A percentile compares a stretch with the other conserved stretches of the same genome.
These are phyloP conservation scores for Lycopodina hypogea DNA, from an alignment of 37 sponge, comb jelly and placozoan species.

Conservation along the genomic window DNA sequence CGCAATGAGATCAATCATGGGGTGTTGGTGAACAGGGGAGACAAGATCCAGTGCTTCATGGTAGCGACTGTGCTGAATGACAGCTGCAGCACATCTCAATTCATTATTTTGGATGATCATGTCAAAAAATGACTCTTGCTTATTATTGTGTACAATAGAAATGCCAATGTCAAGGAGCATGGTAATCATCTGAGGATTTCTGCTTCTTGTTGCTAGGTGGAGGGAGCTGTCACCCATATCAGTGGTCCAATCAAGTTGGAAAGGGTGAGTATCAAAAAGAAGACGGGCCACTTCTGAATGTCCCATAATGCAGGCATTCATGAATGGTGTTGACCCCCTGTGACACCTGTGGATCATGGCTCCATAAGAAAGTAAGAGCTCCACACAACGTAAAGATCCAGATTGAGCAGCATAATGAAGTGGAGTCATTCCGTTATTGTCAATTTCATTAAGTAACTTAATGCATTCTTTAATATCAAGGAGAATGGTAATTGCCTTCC, in stretches of 20 bases:
- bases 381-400: conserved; percentile 55
- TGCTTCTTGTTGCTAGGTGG: conserved; percentile 65
- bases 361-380: conserved; percentile 75
- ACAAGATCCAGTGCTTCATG: conserved; percentile 67
- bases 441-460: conserved; percentile 71
- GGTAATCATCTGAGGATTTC: conserved; percentile 50
- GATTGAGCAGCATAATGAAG: conserved; percentile 64
- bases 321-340: conserved; percentile 66
- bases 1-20: conserved; percentile 64
- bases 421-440: conserved; percentile 68
- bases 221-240: conserved; percentile 70
- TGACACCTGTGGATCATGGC: conserved; percentile 76
- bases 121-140: conserved; percentile 71
- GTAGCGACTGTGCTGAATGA: conserved; percentile 59
- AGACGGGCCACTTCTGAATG: conserved; percentile 31
- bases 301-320: conserved; percentile 51
- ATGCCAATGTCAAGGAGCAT: conserved; percentile 55
- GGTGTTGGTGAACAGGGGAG: conserved; percentile 51
- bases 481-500: conserved; percentile 28
- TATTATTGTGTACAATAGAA: conserved; percentile 53
- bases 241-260: conserved; percentile 48
- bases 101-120: conserved; percentile 49
- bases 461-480: conserved; percentile 34
- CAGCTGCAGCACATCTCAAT: conserved; percentile 43
- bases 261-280: conserved; percentile 61